A percentile compares a stretch with the other conserved stretches of the same genome.
Conservation (phyloP, 2,113 vertebrate species). For the Crotophaga sulcirostris region DNA sequence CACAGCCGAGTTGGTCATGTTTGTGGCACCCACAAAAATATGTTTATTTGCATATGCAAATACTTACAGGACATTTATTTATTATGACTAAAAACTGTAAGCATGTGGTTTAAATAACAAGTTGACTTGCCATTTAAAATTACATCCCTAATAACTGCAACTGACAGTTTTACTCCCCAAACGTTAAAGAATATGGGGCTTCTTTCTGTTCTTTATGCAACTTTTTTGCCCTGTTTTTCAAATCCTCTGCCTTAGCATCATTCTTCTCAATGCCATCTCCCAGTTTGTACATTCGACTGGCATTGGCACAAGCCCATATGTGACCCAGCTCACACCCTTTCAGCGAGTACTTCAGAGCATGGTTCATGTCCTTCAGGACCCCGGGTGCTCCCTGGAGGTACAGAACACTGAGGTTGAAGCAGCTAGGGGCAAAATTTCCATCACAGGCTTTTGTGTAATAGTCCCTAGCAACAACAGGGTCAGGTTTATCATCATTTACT, state of each 20-base stretch:
- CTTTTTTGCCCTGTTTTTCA: conserved; percentile 87
- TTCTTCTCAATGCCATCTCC: conserved; percentile 88
- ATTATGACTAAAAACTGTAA: not conserved
- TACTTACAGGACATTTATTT: not conserved
- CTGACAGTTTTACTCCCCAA: conserved; percentile 65
- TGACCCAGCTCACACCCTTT: conserved; percentile 92
- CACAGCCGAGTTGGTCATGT: not conserved
- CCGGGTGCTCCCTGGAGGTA: conserved; percentile 85
- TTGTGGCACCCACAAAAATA: not conserved
- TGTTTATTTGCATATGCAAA: conserved; percentile 44
- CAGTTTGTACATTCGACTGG: conserved; percentile 94
- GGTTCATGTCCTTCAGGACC: conserved; percentile 83
- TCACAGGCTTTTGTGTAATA: conserved; percentile 90
- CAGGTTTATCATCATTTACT: conserved; percentile 68
- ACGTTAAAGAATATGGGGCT: conserved; percentile 63
- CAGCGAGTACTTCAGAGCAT: conserved; percentile 84
- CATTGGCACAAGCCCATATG: conserved; percentile 92
- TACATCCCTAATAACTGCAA: not conserved
- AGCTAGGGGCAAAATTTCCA: conserved; percentile 85
- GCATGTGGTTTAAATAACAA: not conserved
- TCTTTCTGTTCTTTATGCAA: conserved; percentile 83
- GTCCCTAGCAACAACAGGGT: conserved; percentile 75
- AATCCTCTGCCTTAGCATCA: conserved; percentile 85
- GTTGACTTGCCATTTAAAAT: not conserved
- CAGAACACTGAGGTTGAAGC: conserved; percentile 90